phyloP scores from a whole-genome alignment of 2,113 vertebrate genomes.

The Balaeniceps rex region DNA sequence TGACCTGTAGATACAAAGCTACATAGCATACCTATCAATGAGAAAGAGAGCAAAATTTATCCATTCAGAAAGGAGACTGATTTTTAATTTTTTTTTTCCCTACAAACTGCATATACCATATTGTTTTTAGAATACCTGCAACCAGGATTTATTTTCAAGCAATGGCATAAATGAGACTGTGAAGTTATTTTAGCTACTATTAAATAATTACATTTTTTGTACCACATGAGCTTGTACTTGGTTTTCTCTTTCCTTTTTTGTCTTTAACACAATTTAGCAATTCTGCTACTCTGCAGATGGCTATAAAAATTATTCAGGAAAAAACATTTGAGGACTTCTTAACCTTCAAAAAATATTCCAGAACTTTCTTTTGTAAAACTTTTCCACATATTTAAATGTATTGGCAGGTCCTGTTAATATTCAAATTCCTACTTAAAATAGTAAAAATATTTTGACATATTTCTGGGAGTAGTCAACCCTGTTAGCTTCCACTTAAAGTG shows the following conservation, averaged over 20 bases:
- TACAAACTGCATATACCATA: background rate
- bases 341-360: constrained; percentile 12
- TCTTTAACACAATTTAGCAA: background rate
- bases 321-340: background rate
- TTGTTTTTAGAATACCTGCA: background rate
- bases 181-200: background rate
- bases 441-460: constrained; percentile 62
- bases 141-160: background rate
- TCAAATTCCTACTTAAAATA: constrained; percentile 43
- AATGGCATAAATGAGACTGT: background rate
- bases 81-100: background rate
- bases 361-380: constrained; percentile 10
- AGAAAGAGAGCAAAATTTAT: background rate
- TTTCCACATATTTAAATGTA: background rate
- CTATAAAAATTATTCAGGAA: constrained; percentile 2
- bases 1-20: background rate
- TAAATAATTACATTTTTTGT: background rate
- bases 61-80: background rate
- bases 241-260: background rate
- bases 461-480: constrained; percentile 59
- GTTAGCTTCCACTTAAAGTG: constrained; percentile 64
- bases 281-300: background rate
- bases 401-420: background rate
- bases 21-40: background rate
- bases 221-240: background rate